Evolutionary conservation across 2,888 invertebrate genomes (phyloP).

Genomic region (Calliopum simillimum): DNA sequence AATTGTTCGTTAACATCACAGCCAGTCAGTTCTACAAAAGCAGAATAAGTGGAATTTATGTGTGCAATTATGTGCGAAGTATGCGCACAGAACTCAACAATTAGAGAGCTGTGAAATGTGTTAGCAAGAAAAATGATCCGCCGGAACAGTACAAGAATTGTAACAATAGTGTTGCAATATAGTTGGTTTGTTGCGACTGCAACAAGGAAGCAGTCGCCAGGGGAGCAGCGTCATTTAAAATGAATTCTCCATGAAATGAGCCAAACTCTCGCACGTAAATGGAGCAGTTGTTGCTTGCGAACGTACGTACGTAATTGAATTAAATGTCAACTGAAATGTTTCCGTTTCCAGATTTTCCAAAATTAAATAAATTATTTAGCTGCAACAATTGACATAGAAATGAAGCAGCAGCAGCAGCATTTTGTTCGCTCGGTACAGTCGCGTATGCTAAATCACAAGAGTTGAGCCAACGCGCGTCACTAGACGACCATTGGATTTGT

Average conservation of each 20-base stretch:
- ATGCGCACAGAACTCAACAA: not conserved
- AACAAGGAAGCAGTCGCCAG: too few relatives aligned
- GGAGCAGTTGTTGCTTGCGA: not conserved
- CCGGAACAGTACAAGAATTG: not conserved
- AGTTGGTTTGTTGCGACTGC: not conserved
- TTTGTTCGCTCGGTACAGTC: too few relatives aligned
- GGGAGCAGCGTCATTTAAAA: not conserved
- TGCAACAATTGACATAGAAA: conserved; percentile 5
- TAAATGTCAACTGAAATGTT: not conserved
- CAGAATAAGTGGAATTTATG: not conserved
- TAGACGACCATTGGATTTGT: too few relatives aligned
- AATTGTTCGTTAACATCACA: not conserved
- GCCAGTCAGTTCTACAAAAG: not conserved
- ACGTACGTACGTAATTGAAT: not conserved
- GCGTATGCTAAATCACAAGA: too few relatives aligned
- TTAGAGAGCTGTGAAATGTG: not conserved
- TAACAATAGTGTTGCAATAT: not conserved
- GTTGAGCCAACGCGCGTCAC: too few relatives aligned
- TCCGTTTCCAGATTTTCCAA: not conserved
- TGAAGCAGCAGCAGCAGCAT: not conserved
- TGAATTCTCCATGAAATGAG: too few relatives aligned
- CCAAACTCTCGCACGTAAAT: not conserved
- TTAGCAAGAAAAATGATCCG: too few relatives aligned
- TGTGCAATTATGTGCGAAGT: conserved; percentile 8
- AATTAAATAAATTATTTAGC: conserved; percentile 21